Evolutionary conservation across 2,797 vertebrate species (phyloP), one percentile per base, ranked within the genome.

Genomic region (Champsocephalus gunnari): DNA sequence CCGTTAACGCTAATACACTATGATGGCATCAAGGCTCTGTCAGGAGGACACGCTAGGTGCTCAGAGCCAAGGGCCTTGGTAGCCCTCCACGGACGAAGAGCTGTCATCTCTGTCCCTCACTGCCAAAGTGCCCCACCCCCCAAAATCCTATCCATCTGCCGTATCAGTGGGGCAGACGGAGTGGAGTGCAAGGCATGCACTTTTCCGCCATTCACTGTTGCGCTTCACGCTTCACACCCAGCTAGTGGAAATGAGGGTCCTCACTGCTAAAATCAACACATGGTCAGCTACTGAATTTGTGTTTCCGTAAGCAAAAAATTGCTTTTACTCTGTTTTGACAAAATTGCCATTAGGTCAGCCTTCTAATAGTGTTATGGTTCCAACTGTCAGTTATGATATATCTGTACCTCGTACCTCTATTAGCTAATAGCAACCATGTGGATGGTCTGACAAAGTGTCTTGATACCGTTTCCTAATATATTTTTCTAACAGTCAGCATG

Each of bases 121-220:
- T 79, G 86, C 87, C 90, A 93, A 82, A 69, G 59, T 68, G 76
- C 81, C 41, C 71, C 73, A 21, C 71, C 75, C 73, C 67, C 77
- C 72, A 86, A 89, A 91, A 88, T 83, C 87, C 83, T 61, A 82
- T 92, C 92, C 89, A 94, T 93, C 91, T 93, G 92, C 89, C 80
- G 2, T 66, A 92, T 87, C 88, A 89, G 90, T 73, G 57, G 88
- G 85, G 79, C 88, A 84, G 78, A 77, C 61, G 17, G 71, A 91
- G 86, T 80, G 17, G 71, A 91, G 86, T 80, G 80, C 92, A 87
- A 91, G 89, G 80, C 54, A 77, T 71, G 90, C 91, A 89, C 87
- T 90, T 93, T 92, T 81, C 81, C 71, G 50, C 88, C 78, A 86
- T 81, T 84, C 77, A 66, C 85, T 66, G 80, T 55, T 73, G 48